Evolutionary conservation across 1,140 invertebrate genomes (phyloP).

Genomic region (Oryzaephilus surinamensis): DNA sequence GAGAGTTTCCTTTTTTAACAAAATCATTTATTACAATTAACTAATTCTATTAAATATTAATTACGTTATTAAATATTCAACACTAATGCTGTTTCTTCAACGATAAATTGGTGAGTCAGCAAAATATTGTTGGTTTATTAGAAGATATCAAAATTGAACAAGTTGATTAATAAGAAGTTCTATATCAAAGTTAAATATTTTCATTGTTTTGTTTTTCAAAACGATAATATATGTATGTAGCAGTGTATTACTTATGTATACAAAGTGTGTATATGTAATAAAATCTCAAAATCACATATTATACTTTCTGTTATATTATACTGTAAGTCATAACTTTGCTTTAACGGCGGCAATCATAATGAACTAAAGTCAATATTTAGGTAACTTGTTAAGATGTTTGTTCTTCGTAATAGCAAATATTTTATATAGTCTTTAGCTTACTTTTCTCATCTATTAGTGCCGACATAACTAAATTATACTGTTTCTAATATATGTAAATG

Average conservation of each 20-base stretch:
- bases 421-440: conserved; percentile 9
- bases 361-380: conserved; percentile 12
- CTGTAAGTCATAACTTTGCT: conserved; percentile 8
- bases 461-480: too few relatives aligned
- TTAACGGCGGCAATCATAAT: conserved; percentile 13
- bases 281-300: too few relatives aligned
- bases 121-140: conserved; percentile 4
- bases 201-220: too few relatives aligned
- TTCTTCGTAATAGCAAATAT: conserved; percentile 9
- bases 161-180: background rate
- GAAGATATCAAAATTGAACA: background rate
- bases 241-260: background rate
- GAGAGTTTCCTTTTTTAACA: conserved; percentile 13
- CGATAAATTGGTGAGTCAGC: conserved; percentile 15
- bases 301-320: too few relatives aligned
- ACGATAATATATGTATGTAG: background rate
- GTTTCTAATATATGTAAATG: too few relatives aligned
- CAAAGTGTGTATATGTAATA: too few relatives aligned
- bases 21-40: conserved; percentile 15
- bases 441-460: background rate
- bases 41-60: too few relatives aligned
- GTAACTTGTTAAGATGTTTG: conserved; percentile 12
- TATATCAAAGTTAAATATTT: background rate
- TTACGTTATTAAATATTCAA: conserved; percentile 10
- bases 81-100: conserved; percentile 14